phyloP scores from a whole-genome alignment of 2,797 vertebrate species.

The Macrochelys suwanniensis region DNA sequence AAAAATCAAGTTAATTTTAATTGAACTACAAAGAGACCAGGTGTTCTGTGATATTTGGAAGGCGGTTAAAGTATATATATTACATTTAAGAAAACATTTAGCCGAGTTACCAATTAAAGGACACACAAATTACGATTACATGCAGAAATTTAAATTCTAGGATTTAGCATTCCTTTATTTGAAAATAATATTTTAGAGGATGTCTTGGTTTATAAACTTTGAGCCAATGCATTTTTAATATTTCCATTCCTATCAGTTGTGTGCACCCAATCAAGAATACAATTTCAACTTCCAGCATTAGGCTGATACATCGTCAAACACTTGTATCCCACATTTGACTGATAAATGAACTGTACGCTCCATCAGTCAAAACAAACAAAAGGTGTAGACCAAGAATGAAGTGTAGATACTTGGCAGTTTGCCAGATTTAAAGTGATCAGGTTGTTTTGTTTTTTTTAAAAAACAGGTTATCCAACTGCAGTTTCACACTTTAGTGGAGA shows the following conservation, averaged over 20 bases:
- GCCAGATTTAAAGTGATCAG: not conserved
- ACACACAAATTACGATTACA: not conserved
- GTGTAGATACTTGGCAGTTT: not conserved
- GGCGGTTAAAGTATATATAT: not conserved
- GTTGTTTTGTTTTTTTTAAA: not conserved
- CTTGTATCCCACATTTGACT: not conserved
- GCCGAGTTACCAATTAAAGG: not conserved
- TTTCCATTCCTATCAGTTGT: conserved; percentile 10
- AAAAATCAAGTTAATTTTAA: not conserved
- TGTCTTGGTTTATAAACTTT: not conserved
- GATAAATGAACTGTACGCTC: not conserved
- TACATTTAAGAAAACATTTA: not conserved
- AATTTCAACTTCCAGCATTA: not conserved
- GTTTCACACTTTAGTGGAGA: not conserved
- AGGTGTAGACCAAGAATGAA: not conserved
- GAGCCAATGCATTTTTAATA: not conserved
- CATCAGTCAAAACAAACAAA: not conserved
- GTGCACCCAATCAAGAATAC: not conserved
- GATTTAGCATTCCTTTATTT: not conserved
- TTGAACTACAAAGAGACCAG: not conserved
- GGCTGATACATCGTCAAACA: not conserved
- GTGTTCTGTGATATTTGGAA: not conserved
- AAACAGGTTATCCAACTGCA: not conserved
- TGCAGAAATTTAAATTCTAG: not conserved
- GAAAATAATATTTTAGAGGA: not conserved